Percentiles rank a stretch among this genome's conserved stretches.
Conservation (phyloP, 2,797 vertebrate genomes). For the Streptopelia turtur region DNA sequence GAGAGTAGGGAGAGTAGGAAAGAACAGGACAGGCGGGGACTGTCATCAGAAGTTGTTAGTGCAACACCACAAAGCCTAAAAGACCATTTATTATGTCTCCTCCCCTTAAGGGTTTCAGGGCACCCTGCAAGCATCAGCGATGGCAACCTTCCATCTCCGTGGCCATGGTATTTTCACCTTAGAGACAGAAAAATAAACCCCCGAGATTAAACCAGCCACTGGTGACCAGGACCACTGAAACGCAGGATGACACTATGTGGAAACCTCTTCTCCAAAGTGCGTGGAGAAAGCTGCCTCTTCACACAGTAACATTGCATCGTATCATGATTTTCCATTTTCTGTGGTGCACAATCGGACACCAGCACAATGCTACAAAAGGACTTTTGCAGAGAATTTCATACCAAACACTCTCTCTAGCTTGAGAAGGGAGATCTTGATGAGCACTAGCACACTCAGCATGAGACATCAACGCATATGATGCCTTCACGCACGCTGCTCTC, state of each 20-base stretch:
- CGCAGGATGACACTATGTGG: rapidly evolving
- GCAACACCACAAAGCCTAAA: background rate
- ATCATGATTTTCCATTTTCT: background rate
- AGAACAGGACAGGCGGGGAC: background rate
- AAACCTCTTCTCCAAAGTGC: background rate
- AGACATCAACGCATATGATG: background rate
- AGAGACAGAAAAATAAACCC: background rate
- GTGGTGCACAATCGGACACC: rapidly evolving
- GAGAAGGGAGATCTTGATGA: background rate
- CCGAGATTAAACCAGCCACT: background rate
- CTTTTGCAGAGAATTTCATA: background rate
- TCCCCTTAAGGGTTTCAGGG: background rate
- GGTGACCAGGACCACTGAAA: background rate
- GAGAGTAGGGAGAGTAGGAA: background rate
- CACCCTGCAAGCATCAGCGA: background rate
- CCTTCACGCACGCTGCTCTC: background rate
- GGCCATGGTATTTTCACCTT: background rate
- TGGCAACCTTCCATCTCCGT: background rate
- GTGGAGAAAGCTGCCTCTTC: background rate
- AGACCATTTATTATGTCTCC: background rate
- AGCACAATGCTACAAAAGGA: background rate
- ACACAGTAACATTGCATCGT: rapidly evolving
- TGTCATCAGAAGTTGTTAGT: rapidly evolving
- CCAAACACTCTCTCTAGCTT: background rate
- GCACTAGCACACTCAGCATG: background rate